These are phyloP conservation scores for Idris sp. DNA, from an alignment of 1,140 invertebrate species.

Conservation along the genomic window DNA sequence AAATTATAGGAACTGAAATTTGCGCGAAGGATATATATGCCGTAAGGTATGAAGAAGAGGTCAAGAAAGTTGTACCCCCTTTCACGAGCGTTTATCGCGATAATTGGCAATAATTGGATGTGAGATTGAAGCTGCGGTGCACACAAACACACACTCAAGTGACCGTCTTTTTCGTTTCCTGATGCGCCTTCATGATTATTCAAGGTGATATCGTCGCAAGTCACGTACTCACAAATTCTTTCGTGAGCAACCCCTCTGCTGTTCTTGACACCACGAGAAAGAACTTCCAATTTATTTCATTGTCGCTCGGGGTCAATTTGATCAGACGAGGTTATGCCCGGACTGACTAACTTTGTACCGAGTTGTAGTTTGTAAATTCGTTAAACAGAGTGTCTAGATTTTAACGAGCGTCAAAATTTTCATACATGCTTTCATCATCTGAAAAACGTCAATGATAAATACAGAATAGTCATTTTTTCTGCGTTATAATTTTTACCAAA, in stretches of 20 bases:
- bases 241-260: conserved; percentile 39
- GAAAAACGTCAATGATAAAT: too few relatives aligned
- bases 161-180: conserved; percentile 40
- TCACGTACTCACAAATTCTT: conserved; percentile 51
- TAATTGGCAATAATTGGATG: conserved; percentile 48
- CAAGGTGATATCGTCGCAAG: conserved; percentile 43
- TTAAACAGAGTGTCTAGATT: too few relatives aligned
- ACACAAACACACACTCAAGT: too few relatives aligned
- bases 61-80: conserved; percentile 38
- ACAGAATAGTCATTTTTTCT: too few relatives aligned
- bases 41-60: conserved; percentile 23
- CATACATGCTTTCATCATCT: too few relatives aligned
- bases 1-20: conserved; percentile 13
- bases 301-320: conserved; percentile 57
- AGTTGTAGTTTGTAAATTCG: too few relatives aligned
- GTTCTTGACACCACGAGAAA: conserved; percentile 27
- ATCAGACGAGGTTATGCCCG: conserved; percentile 51
- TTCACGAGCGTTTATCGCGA: conserved; percentile 30
- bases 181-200: conserved; percentile 38
- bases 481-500: too few relatives aligned
- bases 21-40: conserved; percentile 19
- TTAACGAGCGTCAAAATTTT: too few relatives aligned
- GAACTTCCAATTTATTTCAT: conserved; percentile 57
- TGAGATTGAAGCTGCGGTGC: conserved; percentile 10
- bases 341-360: too few relatives aligned